Evolutionary conservation across 2,797 vertebrate genomes (phyloP).

Genomic region (Anguilla pacifica): DNA sequence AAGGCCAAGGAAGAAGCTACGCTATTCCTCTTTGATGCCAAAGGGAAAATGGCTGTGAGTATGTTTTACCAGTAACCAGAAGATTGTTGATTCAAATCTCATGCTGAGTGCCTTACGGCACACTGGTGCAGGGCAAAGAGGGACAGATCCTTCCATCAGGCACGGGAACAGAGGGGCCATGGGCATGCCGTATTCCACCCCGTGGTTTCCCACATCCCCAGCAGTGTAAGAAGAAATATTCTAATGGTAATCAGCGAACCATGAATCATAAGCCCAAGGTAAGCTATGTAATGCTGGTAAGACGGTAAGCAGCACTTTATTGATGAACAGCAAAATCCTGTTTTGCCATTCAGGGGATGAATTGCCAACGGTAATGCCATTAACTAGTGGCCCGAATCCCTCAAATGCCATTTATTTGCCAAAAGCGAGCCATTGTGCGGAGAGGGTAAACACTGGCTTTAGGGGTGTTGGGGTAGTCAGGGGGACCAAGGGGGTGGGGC

Average conservation of each 20-base stretch:
- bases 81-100: background rate
- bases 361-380: slow-evolving; percentile 80
- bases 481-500: slow-evolving; percentile 66
- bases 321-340: slow-evolving; percentile 77
- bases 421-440: slow-evolving; percentile 78
- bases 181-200: slow-evolving; percentile 11
- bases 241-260: slow-evolving; percentile 78
- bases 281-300: slow-evolving; percentile 84
- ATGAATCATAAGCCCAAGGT: slow-evolving; percentile 82
- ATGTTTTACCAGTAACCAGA: no score
- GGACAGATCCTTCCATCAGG: background rate
- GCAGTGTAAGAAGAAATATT: slow-evolving; percentile 70
- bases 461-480: slow-evolving; percentile 55
- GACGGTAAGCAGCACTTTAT: slow-evolving; percentile 80
- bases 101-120: slow-evolving; percentile 5
- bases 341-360: slow-evolving; percentile 77
- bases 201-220: slow-evolving; percentile 41
- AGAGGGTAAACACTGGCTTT: slow-evolving; percentile 70
- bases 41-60: no score
- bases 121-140: background rate
- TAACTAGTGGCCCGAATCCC: slow-evolving; percentile 77
- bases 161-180: background rate
- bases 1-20: background rate
- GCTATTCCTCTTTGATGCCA: background rate
- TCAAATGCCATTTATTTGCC: slow-evolving; percentile 83